Evolutionary conservation across 1,140 invertebrate species (phyloP), one percentile per base, ranked within the genome.

Genomic region (Trachymyrmex cornetzi): DNA sequence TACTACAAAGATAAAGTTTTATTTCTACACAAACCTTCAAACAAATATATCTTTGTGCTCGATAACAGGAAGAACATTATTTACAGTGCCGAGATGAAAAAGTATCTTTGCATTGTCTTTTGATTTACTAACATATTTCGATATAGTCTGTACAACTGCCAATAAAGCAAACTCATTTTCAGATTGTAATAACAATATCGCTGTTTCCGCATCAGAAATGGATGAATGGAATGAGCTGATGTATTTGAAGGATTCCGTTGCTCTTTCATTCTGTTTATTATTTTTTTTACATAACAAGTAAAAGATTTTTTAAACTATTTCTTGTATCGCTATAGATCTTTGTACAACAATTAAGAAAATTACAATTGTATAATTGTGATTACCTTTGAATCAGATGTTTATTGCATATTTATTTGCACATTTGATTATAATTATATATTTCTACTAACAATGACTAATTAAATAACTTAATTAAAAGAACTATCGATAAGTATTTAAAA

Each of bases 181-280:
- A n/a, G n/a, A n/a, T n/a, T n/a, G n/a, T n/a, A 95, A 85, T 22
- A 95, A 82, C 5, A 93, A 87, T 89, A 94, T 89, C 22, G 93
- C 93, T 12, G 93, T 93, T 16, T 91, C 90, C 19, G 92, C 91
- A 48, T 94, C 92, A 14, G 94, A 64, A 11, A 67, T 57, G 94
- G n/a, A 16, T 0, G 88, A 69, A 24, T 92, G 92, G 34, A 94
- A 94, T 30, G 53, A 30, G 55, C 82, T n/a, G n/a, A n/a, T 69
- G 19, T 75, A n/a, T 22, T 89, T 86, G 0, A 63, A 63, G 24
- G 67, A 59, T 27, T 90, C 27, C 14, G 75, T 64, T n/a, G 80
- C 16, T 12, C 85, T 89, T 55, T 93, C 74, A 16, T 91, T 61
- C 2, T 89, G 85, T 34, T 77, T 38, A 74, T 91, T 89, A 0